Evolutionary conservation across 1,140 invertebrate species (phyloP), one percentile per base, ranked within the genome.

Genomic region (Leucophenga varia): DNA sequence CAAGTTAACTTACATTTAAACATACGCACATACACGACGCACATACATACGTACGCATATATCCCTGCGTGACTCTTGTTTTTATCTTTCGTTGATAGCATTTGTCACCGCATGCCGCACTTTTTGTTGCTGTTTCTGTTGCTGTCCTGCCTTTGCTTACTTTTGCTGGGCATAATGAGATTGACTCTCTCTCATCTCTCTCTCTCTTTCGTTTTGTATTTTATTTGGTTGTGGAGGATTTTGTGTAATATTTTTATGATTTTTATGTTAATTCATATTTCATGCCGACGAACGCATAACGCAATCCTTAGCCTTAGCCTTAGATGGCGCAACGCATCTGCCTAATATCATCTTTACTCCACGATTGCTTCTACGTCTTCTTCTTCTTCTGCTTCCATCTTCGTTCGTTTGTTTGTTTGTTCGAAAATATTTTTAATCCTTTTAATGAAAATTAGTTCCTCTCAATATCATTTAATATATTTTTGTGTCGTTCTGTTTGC

Each of bases 391-490:
- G 31, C 25, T 28, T 12, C 12, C 25, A 28, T 28, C 12, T 28
- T 28, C 25, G 12, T 7, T 6, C 25, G 25, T 28, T 28, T 35
- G 12, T 35, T 30, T 30, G 7, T n/a, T 30, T 35, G 16, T 19
- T 18, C 36, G 63, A 60, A 59, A 30, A 30, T 30, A 60, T 68
- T 67, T 70, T 70, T 70, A 70, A 70, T 70, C 65, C 65, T 70
- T 70, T 70, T 70, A 70, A 70, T 70, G 65, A 70, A 70, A 70
- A 70, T 70, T 70, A 70, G 65, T 70, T 70, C 61, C 65, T 70
- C 65, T 70, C 65, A 70, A 70, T 70, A 70, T 65, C 61, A 65
- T 70, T 70, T 70, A 70, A 70, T 70, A 70, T 70, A 63, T 70
- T 70, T 70, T 19, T 28, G 9, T 35, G 5, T 6, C 31, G 21